Evolutionary conservation across 1,140 invertebrate genomes (phyloP).

Genomic region (Hyles euphorbiae): DNA sequence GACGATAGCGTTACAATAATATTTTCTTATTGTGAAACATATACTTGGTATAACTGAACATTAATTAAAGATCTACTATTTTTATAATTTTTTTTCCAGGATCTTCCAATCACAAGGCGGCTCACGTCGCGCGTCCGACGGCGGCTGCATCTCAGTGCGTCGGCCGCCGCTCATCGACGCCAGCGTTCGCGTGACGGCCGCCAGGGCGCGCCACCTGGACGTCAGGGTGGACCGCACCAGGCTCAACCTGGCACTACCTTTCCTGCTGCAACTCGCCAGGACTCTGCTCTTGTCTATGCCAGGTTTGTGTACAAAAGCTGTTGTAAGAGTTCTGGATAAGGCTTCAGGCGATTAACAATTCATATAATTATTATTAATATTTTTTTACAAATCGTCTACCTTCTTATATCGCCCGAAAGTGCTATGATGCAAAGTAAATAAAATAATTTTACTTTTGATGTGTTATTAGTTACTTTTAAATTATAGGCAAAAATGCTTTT

Average conservation of each 20-base stretch:
- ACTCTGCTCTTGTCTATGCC: conserved; percentile 83
- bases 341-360: too few relatives aligned
- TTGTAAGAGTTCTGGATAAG: too few relatives aligned
- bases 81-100: conserved; percentile 57
- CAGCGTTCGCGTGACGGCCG: conserved; percentile 58
- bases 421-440: too few relatives aligned
- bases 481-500: too few relatives aligned
- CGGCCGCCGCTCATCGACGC: conserved; percentile 51
- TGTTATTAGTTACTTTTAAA: too few relatives aligned
- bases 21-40: too few relatives aligned
- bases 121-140: conserved; percentile 75
- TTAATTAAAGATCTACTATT: not conserved
- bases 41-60: too few relatives aligned
- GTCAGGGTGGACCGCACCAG: conserved; percentile 83
- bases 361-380: too few relatives aligned
- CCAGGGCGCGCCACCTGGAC: conserved; percentile 77
- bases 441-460: too few relatives aligned
- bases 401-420: too few relatives aligned
- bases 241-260: conserved; percentile 84
- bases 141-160: conserved; percentile 53
- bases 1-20: too few relatives aligned
- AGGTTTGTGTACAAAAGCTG: conserved; percentile 22
- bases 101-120: conserved; percentile 82
- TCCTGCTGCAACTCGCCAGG: conserved; percentile 80
- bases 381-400: too few relatives aligned